Conservation (phyloP, 30 jellyfish, hydroid and myxozoan species). For the Phacellophora camtschatica region DNA sequence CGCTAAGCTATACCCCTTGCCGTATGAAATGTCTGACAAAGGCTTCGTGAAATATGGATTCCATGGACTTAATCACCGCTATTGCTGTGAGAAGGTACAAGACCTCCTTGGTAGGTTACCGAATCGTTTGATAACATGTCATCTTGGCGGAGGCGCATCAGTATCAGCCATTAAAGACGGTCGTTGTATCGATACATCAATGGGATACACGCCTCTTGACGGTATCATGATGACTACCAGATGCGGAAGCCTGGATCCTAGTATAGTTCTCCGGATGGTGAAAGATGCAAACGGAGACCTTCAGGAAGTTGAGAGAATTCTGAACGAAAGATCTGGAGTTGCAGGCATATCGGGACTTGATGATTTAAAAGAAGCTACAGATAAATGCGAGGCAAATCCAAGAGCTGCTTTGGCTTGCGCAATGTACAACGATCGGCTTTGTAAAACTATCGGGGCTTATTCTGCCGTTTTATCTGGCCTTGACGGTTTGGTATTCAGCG, state of each 20-base stretch:
- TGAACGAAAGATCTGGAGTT: slow-evolving; percentile 67
- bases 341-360: slow-evolving; percentile 63
- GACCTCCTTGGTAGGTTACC: slow-evolving; percentile 31
- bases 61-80: slow-evolving; percentile 83
- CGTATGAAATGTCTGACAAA: slow-evolving; percentile 37
- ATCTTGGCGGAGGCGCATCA: slow-evolving; percentile 89
- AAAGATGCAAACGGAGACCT: slow-evolving; percentile 39
- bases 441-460: slow-evolving; percentile 71
- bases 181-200: slow-evolving; percentile 65
- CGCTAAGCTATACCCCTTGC: slow-evolving; percentile 68
- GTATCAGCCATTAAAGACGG: slow-evolving; percentile 73
- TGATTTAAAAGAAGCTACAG: slow-evolving; percentile 21
- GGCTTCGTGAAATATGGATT: slow-evolving; percentile 76
- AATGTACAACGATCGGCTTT: slow-evolving; percentile 45
- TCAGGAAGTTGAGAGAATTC: slow-evolving; percentile 54
- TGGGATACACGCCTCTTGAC: slow-evolving; percentile 89
- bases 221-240: slow-evolving; percentile 86
- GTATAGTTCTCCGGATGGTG: slow-evolving; percentile 62
- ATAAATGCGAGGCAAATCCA: slow-evolving; percentile 45
- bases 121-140: slow-evolving; percentile 58
- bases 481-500: slow-evolving; percentile 83
- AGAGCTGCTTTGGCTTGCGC: slow-evolving; percentile 57
- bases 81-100: slow-evolving; percentile 47
- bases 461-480: slow-evolving; percentile 52
- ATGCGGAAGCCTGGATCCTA: slow-evolving; percentile 83